A percentile compares a stretch with the other conserved stretches of the same genome.
Evolutionary conservation across 1,140 invertebrate species (phyloP).

Genomic region (Monochamus saltuarius): DNA sequence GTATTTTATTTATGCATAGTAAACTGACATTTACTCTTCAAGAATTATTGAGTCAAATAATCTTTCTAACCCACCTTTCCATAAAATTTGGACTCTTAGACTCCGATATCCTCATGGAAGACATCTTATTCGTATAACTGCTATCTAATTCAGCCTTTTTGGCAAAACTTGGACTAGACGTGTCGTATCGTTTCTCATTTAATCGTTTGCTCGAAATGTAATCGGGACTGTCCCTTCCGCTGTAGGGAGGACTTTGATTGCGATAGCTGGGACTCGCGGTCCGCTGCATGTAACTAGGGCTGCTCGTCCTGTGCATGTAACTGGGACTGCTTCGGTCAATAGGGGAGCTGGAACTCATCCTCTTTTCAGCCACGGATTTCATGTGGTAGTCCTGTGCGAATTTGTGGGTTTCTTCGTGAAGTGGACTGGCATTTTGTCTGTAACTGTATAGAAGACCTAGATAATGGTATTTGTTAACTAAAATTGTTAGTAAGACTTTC

Average conservation of each 20-base stretch:
- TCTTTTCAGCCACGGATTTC: conserved; percentile 47
- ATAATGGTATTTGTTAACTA: too few species aligned
- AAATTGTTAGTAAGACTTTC: too few species aligned
- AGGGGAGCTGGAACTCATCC: conserved; percentile 43
- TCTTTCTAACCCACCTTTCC: conserved; percentile 23
- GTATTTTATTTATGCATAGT: too few species aligned
- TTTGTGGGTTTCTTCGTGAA: conserved; percentile 40
- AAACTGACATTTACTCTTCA: too few species aligned
- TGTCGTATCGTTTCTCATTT: conserved; percentile 42
- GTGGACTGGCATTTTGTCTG: conserved; percentile 42
- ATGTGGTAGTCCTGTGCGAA: conserved; percentile 43
- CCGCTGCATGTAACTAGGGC: conserved; percentile 33
- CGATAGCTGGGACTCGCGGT: conserved; percentile 38
- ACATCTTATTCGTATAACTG: conserved; percentile 42
- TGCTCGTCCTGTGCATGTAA: conserved; percentile 40
- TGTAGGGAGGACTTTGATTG: conserved; percentile 31
- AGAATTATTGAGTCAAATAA: too few species aligned
- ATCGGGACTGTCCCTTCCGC: conserved; percentile 42
- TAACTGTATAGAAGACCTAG: conserved; percentile 24
- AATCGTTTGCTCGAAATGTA: conserved; percentile 42
- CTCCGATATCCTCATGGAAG: conserved; percentile 39
- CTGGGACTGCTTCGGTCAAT: conserved; percentile 33
- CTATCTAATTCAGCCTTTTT: conserved; percentile 40
- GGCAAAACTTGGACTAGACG: conserved; percentile 41
- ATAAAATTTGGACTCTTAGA: conserved; percentile 39